These are phyloP conservation scores for Stegostoma tigrinum DNA, from an alignment of 2,113 vertebrate genomes.

Conservation along the genomic window DNA sequence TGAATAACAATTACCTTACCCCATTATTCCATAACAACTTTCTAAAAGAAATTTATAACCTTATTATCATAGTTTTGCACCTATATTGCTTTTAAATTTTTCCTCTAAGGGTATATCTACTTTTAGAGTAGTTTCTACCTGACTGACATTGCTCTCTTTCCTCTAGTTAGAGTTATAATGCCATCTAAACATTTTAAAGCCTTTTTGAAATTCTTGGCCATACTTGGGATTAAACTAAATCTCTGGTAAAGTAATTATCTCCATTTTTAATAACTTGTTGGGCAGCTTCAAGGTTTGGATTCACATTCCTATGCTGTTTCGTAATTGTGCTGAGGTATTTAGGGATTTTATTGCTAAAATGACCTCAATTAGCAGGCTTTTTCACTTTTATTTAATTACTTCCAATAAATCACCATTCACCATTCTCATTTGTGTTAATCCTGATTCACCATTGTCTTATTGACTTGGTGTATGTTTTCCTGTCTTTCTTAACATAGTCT, in stretches of 20 bases:
- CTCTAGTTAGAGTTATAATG: background rate
- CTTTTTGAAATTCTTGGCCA: background rate
- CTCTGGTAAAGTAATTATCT: background rate
- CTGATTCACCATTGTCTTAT: background rate
- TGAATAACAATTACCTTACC: too few relatives aligned
- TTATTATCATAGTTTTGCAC: background rate
- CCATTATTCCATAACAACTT: background rate
- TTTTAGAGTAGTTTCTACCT: background rate
- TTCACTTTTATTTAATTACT: background rate
- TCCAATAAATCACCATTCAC: background rate
- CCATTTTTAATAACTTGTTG: background rate
- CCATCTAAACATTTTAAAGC: background rate
- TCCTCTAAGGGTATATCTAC: background rate
- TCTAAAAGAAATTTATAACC: background rate
- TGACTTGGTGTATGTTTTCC: background rate
- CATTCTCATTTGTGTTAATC: background rate
- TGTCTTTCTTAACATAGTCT: background rate
- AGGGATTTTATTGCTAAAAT: background rate
- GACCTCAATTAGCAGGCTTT: background rate
- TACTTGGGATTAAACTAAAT: background rate
- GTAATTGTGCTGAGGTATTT: background rate
- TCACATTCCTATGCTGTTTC: background rate
- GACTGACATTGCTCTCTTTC: background rate
- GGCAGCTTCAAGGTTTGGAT: background rate
- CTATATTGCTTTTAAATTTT: background rate